A percentile compares a stretch with the other conserved stretches of the same genome.
These are phyloP conservation scores for Cynoglossus semilaevis DNA, from an alignment of 2,113 vertebrate genomes.

Conservation along the genomic window DNA sequence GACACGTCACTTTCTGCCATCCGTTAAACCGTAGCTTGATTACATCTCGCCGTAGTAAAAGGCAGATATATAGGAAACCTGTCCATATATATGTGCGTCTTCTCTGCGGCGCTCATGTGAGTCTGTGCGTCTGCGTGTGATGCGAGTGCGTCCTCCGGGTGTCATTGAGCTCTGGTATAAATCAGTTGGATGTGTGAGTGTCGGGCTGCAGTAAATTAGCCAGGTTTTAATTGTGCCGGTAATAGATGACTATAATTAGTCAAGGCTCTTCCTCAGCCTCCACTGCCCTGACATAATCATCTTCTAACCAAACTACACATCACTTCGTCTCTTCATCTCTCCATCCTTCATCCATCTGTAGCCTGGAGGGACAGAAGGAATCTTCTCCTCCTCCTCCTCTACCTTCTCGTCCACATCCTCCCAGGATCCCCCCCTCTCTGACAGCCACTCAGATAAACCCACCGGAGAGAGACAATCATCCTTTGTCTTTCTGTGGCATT, in stretches of 20 bases:
- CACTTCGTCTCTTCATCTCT: constrained; percentile 75
- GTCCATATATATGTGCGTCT: constrained; percentile 8
- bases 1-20: too few relatives aligned
- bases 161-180: constrained; percentile 96
- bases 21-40: constrained; percentile 10
- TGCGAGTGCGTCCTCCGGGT: constrained; percentile 85
- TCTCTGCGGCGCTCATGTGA: not conserved
- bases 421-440: constrained; percentile 39
- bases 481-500: constrained; percentile 7
- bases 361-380: constrained; percentile 58
- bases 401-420: constrained; percentile 27
- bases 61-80: not conserved
- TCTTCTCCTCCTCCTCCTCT: constrained; percentile 50
- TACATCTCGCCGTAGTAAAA: constrained; percentile 15
- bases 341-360: constrained; percentile 51
- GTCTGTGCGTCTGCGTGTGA: constrained; percentile 23
- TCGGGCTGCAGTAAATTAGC: constrained; percentile 96
- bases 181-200: constrained; percentile 91
- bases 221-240: constrained; percentile 98
- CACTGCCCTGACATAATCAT: constrained; percentile 68
- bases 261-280: constrained; percentile 96
- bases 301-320: constrained; percentile 69
- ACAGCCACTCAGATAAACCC: constrained; percentile 37
- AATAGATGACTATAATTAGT: constrained; percentile 99
- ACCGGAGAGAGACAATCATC: constrained; percentile 26